Evolutionary conservation across 2,113 vertebrate species (phyloP).

Genomic region (Eupsittula cactorum): DNA sequence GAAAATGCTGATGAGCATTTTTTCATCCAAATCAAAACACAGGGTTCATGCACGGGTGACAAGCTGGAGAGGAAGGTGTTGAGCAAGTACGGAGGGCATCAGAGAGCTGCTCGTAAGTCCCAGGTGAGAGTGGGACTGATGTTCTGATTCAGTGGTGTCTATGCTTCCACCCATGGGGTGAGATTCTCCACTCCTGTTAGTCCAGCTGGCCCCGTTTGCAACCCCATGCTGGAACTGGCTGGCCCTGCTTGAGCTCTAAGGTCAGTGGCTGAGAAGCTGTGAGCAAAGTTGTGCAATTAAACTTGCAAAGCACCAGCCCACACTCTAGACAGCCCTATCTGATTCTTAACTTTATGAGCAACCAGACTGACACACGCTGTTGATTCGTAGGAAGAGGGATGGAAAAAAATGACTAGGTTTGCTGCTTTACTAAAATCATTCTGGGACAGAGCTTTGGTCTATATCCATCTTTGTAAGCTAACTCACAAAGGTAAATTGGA

Average conservation of each 20-base stretch:
- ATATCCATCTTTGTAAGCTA: background rate
- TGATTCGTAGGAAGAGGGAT: background rate
- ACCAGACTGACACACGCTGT: background rate
- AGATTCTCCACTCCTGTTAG: background rate
- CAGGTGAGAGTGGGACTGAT: background rate
- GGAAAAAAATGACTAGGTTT: background rate
- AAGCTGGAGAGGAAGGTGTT: background rate
- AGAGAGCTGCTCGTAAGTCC: background rate
- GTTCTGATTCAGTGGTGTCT: background rate
- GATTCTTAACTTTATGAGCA: constrained; percentile 4
- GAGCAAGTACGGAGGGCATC: background rate
- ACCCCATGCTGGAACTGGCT: background rate
- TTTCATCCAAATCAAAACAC: background rate
- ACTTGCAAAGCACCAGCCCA: constrained; percentile 54
- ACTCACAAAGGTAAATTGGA: background rate
- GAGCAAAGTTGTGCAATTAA: constrained; percentile 25
- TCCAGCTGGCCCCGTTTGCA: background rate
- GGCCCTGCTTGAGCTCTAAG: constrained; percentile 3
- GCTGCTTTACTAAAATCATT: background rate
- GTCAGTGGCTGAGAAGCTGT: background rate
- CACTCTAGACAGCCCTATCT: background rate
- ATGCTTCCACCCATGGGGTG: background rate
- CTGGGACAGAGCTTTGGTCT: background rate
- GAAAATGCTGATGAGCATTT: constrained; percentile 35
- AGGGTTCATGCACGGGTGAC: constrained; percentile 20